Base-by-base conservation (phyloP, 2,113 vertebrate species). In the Irena cyanogastra region DNA sequence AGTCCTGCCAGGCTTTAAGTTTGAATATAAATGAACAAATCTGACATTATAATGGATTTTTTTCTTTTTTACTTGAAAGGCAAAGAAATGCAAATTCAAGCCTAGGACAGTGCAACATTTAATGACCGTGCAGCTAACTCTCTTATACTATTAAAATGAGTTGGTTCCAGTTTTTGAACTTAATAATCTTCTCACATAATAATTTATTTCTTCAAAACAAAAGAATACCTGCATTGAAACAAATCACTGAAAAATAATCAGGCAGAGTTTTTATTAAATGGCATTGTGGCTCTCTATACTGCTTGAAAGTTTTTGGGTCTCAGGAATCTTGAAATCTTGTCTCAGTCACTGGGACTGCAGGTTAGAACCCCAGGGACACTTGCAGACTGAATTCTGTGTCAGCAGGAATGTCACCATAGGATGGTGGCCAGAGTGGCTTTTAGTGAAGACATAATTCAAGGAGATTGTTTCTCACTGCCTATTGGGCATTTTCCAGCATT, bases 21-120 rank as follows among this genome's bases (percentile, higher is more conserved):
- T 83, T 53, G 68, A 92, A 90, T 83, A 95, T 41, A 80, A 96
- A 89, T 88, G 56, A 90, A 59, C 17, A 94, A 86, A 92, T 64
- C 21, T 70, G 18, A 75, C 28, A 81, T 90, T 71, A 70, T 70
- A 85, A 93, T 85, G 64, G 35, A 70, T 70, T 59, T 37, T 56
- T 37, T 41, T 41, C 17, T 65, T 71, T 66, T 92, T 83, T 13
- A 49, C 37, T 76, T 86, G 75, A 90, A 92, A 90, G 47, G 68
- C 60, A 93, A 92, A 90, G 44, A 83, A 92, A 89, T 81, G 60
- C 44, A 86, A 94, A 86, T 92, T 90, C 69, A 88, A 39, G 49
- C 31, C 64, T 16, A 75, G 31, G 56, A 75, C 8, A 68, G 24
- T 3, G 10, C 12, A 92, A 64, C 24, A 78, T 75, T 81, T 74